A percentile compares a stretch with the other conserved stretches of the same genome.
phyloP scores from a whole-genome alignment of 2,797 vertebrate species.

The Urosaurus nigricauda region DNA sequence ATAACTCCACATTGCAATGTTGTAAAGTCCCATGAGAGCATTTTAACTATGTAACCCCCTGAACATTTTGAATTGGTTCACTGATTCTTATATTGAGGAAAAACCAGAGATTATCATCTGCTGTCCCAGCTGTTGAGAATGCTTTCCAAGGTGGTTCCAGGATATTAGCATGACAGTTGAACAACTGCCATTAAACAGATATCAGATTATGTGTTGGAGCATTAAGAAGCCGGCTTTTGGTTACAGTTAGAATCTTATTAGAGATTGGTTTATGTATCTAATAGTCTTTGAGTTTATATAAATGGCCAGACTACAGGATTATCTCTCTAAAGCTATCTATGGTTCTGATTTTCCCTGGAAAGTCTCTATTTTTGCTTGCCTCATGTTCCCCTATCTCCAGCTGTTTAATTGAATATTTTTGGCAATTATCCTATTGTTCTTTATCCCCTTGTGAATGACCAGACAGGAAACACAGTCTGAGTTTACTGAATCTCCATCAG shows the following conservation, averaged over 20 bases:
- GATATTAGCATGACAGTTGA: conserved; percentile 21
- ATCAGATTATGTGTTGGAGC: neutral
- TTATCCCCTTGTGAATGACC: neutral
- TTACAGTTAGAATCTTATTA: conserved; percentile 19
- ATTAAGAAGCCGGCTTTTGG: conserved; percentile 9
- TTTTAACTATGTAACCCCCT: neutral
- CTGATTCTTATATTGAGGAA: neutral
- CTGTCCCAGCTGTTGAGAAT: neutral
- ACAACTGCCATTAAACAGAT: conserved; percentile 24
- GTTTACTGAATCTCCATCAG: neutral
- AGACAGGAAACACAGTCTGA: neutral
- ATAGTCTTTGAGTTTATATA: conserved; percentile 11
- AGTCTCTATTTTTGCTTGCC: neutral
- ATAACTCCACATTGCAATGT: neutral
- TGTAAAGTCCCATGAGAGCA: neutral
- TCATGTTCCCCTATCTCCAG: neutral
- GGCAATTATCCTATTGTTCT: conserved; percentile 16
- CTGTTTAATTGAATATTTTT: conserved; percentile 5
- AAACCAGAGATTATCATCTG: neutral
- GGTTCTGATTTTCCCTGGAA: neutral
- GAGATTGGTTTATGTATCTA: neutral
- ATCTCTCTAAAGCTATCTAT: conserved; percentile 4
- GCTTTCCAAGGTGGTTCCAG: neutral
- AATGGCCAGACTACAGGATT: conserved; percentile 4
- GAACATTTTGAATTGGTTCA: neutral